phyloP scores from a whole-genome alignment of 1,140 invertebrate species.

The Scaptodrosophila lebanonensis region DNA sequence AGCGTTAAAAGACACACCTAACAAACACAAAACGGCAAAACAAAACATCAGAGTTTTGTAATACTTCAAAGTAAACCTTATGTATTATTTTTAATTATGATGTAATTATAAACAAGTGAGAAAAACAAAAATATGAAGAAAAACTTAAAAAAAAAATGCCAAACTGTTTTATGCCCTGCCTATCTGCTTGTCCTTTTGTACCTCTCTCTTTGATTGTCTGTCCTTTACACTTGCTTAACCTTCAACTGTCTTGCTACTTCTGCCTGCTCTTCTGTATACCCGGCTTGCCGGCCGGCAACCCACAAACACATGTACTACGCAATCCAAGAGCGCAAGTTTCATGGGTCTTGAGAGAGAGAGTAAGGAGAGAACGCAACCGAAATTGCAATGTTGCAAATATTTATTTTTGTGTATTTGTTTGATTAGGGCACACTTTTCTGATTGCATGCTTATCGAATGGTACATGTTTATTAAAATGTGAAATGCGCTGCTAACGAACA shows the following conservation, averaged over 20 bases:
- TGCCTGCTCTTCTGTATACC: too few species aligned
- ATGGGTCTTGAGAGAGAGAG: constrained; percentile 4
- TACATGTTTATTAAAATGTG: constrained; percentile 72
- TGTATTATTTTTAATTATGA: constrained; percentile 75
- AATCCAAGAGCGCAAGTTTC: too few species aligned
- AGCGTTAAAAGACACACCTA: constrained; percentile 32
- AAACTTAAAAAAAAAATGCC: constrained; percentile 56
- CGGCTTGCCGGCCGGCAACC: constrained; percentile 55
- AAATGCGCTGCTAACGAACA: constrained; percentile 49
- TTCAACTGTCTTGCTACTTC: too few species aligned
- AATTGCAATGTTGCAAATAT: constrained; percentile 31
- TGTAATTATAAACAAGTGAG: constrained; percentile 67
- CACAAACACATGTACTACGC: too few species aligned
- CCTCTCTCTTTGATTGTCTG: constrained; percentile 1
- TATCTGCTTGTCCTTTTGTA: background rate
- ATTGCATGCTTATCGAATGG: constrained; percentile 61
- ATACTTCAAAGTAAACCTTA: constrained; percentile 66
- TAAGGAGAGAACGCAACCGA: background rate
- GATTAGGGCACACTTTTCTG: constrained; percentile 41
- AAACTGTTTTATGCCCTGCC: constrained; percentile 48
- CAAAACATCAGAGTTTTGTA: constrained; percentile 61
- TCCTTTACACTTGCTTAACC: too few species aligned
- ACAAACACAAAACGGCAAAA: constrained; percentile 46
- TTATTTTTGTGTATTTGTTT: constrained; percentile 46
- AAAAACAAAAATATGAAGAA: constrained; percentile 72